Evolutionary conservation across 23 tunicate genomes (phyloP).

Genomic region (Oikopleura vanhoeffeni): DNA sequence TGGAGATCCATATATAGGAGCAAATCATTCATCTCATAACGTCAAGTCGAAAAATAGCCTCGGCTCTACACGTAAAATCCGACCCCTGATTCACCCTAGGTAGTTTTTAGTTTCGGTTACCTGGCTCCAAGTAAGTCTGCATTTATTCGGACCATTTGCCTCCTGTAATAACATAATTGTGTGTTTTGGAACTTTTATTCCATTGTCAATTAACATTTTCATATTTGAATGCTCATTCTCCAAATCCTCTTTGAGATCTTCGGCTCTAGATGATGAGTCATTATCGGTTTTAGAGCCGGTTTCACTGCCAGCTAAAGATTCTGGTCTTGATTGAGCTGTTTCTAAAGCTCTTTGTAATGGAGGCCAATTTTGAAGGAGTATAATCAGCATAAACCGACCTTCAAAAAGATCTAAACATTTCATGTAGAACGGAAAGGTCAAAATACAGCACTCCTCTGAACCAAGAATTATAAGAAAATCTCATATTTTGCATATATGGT

Average conservation of each 20-base stretch:
- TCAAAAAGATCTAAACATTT: too few relatives aligned
- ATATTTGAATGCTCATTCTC: slow-evolving; percentile 3
- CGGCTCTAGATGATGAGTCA: background rate
- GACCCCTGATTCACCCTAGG: too few relatives aligned
- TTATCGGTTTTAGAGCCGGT: background rate
- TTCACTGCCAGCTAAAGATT: background rate
- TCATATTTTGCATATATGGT: too few relatives aligned
- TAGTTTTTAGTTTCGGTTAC: slow-evolving; percentile 25
- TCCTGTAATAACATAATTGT: background rate
- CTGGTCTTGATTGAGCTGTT: slow-evolving; percentile 6
- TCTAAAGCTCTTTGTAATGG: background rate
- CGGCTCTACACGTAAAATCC: too few relatives aligned
- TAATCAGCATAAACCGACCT: background rate
- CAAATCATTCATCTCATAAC: too few relatives aligned
- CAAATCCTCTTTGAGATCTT: slow-evolving; percentile 1
- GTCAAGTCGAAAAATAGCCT: too few relatives aligned
- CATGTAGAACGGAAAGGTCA: too few relatives aligned
- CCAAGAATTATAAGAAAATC: too few relatives aligned
- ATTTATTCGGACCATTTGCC: background rate
- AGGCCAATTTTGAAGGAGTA: background rate
- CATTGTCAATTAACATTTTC: background rate
- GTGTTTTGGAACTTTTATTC: background rate
- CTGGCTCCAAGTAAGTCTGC: slow-evolving; percentile 19
- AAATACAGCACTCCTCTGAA: too few relatives aligned
- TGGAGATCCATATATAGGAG: too few relatives aligned